phyloP scores from a whole-genome alignment of 1,140 invertebrate species.

The Andricus grossulariae region DNA sequence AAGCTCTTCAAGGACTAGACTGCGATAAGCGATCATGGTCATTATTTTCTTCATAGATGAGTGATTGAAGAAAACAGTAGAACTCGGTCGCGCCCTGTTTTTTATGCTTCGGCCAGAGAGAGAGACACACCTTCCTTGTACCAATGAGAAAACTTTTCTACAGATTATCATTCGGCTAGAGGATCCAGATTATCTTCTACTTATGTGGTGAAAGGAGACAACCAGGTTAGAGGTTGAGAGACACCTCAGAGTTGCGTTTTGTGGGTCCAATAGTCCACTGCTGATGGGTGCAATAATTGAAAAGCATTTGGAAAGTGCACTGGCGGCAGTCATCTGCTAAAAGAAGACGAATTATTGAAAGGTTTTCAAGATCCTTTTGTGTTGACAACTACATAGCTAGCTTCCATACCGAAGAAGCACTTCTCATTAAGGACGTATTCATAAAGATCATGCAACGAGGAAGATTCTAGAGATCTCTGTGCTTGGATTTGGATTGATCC shows the following conservation, averaged over 20 bases:
- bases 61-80: slow-evolving; percentile 47
- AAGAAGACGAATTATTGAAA: not conserved
- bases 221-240: slow-evolving; percentile 17
- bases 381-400: not conserved
- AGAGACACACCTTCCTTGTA: slow-evolving; percentile 40
- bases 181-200: slow-evolving; percentile 61
- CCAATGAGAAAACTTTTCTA: slow-evolving; percentile 64
- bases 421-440: not conserved
- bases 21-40: not conserved
- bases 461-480: not conserved
- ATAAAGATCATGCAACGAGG: not conserved
- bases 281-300: not conserved
- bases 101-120: slow-evolving; percentile 37
- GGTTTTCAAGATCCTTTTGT: not conserved
- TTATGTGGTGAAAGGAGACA: slow-evolving; percentile 59
- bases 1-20: slow-evolving; percentile 57
- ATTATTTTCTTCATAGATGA: slow-evolving; percentile 44
- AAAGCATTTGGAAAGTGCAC: not conserved
- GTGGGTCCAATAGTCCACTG: not conserved
- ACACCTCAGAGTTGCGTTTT: not conserved
- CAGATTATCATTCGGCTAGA: slow-evolving; percentile 57
- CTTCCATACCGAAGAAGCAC: not conserved
- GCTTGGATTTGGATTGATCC: too few relatives aligned
- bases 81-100: slow-evolving; percentile 39
- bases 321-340: not conserved